A percentile compares a stretch with the other conserved stretches of the same genome.
Conservation (phyloP, 1,140 invertebrate genomes). For the Drosophila malerkotliana region DNA sequence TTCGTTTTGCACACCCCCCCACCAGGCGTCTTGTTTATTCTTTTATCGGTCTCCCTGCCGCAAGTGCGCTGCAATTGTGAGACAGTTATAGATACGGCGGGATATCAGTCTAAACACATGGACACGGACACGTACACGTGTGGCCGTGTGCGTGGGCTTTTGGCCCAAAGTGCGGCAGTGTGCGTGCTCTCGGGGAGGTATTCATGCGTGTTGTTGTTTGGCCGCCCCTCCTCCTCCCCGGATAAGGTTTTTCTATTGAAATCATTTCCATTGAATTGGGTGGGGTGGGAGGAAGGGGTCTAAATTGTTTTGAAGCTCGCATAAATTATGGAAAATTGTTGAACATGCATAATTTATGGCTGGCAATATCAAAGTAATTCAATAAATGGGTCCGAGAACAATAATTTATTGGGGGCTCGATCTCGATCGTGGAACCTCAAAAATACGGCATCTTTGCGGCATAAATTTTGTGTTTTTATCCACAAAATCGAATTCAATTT, state of each 20-base stretch:
- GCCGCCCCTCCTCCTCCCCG: conserved; percentile 1
- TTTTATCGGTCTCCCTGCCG: conserved; percentile 58
- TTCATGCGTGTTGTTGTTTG: conserved; percentile 58
- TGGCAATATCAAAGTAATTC: conserved; percentile 60
- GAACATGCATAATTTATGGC: conserved; percentile 64
- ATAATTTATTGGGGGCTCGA: conserved; percentile 42
- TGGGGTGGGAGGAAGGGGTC: conserved; percentile 1
- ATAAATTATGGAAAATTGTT: conserved; percentile 75
- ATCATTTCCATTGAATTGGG: conserved; percentile 61
- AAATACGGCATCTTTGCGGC: conserved; percentile 30
- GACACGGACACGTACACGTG: conserved; percentile 35
- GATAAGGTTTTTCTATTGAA: conserved; percentile 57
- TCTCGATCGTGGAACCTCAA: conserved; percentile 40
- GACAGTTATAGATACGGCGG: conserved; percentile 63
- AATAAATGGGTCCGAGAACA: conserved; percentile 33
- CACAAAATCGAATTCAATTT: conserved; percentile 26
- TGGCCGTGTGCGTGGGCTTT: conserved; percentile 16
- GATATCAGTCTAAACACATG: conserved; percentile 40
- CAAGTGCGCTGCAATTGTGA: conserved; percentile 74
- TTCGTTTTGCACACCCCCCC: neutral
- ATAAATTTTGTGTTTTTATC: conserved; percentile 11
- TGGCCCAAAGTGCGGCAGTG: conserved; percentile 18
- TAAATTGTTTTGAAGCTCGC: conserved; percentile 70
- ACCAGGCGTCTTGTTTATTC: conserved; percentile 35
- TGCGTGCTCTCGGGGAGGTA: conserved; percentile 41